Evolutionary conservation across 1,140 invertebrate genomes (phyloP).

Genomic region (Augochlora pura): DNA sequence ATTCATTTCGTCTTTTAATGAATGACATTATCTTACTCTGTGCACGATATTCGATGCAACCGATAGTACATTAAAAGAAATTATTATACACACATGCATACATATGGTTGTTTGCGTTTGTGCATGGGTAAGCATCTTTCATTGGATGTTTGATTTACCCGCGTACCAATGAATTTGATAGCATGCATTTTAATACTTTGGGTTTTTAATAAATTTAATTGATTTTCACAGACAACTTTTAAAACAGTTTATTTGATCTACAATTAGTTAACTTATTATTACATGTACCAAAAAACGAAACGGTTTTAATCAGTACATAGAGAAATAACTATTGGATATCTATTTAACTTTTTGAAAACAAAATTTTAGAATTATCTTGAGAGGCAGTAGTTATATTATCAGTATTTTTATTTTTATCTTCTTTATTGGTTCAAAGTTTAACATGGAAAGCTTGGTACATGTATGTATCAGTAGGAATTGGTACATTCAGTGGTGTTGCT

Average conservation of each 20-base stretch:
- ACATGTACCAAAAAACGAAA: constrained; percentile 83
- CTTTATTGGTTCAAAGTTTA: constrained; percentile 74
- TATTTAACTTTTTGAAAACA: constrained; percentile 76
- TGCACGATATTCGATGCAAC: constrained; percentile 57
- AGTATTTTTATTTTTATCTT: constrained; percentile 24
- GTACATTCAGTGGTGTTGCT: constrained; percentile 81
- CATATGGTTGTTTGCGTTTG: too few species aligned
- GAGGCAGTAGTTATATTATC: constrained; percentile 3
- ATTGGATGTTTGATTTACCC: constrained; percentile 33
- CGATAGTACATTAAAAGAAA: not conserved
- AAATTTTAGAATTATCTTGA: constrained; percentile 29
- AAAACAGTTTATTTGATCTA: constrained; percentile 80
- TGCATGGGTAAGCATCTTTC: constrained; percentile 64
- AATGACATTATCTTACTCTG: too few species aligned
- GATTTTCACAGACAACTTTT: constrained; percentile 73
- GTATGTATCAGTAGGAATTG: constrained; percentile 81
- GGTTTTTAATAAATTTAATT: not conserved
- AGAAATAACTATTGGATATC: constrained; percentile 80
- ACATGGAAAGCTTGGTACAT: constrained; percentile 83
- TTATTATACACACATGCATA: too few species aligned
- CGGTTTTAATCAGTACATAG: constrained; percentile 82
- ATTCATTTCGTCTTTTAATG: not conserved
- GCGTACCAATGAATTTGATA: constrained; percentile 20
- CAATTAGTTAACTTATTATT: constrained; percentile 81
- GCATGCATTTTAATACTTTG: not conserved